Evolutionary conservation across 2,113 vertebrate species (phyloP).

Genomic region (Indri indri): DNA sequence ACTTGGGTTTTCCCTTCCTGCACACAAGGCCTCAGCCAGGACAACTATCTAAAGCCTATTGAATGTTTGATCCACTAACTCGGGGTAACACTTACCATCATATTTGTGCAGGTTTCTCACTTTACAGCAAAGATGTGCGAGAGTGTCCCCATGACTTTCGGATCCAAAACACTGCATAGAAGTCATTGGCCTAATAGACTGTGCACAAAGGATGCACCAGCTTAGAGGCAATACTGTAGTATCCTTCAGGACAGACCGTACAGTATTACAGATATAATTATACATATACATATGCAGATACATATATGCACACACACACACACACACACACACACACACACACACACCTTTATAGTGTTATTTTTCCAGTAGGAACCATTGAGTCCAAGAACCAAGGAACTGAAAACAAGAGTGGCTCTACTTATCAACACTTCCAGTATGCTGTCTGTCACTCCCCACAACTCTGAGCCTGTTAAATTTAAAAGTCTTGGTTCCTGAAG

Average conservation of each 20-base stretch:
- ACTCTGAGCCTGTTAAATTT: not conserved
- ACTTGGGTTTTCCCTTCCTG: not conserved
- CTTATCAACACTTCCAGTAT: too few species aligned
- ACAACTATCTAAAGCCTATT: not conserved
- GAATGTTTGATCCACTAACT: not conserved
- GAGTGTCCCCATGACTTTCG: not conserved
- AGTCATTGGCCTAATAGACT: not conserved
- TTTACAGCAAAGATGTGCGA: not conserved
- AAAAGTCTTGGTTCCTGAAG: not conserved
- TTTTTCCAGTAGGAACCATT: not conserved
- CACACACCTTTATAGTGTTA: not conserved
- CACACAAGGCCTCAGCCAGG: not conserved
- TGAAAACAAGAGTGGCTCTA: not conserved
- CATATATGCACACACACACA: not conserved
- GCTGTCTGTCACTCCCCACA: not conserved
- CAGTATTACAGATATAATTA: not conserved
- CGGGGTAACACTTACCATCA: not conserved
- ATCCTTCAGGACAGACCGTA: not conserved
- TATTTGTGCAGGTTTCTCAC: not conserved
- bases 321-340: not conserved
- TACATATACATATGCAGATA: not conserved
- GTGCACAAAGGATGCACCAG: not conserved
- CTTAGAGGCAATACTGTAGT: not conserved
- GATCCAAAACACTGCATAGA: not conserved
- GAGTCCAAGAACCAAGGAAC: not conserved